Evolutionary conservation across 2,797 vertebrate genomes (phyloP).

Genomic region (Poecile montanus): DNA sequence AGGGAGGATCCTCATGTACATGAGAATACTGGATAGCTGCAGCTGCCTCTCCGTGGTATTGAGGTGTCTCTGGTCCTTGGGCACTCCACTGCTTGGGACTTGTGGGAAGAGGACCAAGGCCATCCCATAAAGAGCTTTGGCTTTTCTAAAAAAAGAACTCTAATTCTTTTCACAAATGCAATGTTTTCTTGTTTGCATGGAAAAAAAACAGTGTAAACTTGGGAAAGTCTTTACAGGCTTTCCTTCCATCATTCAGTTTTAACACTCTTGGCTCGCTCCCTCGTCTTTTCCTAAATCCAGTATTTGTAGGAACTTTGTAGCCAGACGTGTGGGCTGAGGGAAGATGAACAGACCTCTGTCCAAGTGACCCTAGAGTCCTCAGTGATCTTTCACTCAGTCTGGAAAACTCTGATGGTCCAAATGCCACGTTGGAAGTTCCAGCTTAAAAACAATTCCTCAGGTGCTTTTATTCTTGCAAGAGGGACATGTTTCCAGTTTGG

Average conservation of each 20-base stretch:
- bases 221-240: background rate
- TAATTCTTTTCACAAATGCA: background rate
- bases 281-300: background rate
- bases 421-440: background rate
- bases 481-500: background rate
- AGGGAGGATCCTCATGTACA: background rate
- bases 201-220: background rate
- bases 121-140: background rate
- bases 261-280: background rate
- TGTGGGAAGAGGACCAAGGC: background rate
- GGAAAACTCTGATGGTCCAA: background rate
- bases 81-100: background rate
- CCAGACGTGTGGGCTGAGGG: background rate
- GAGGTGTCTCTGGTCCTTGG: background rate
- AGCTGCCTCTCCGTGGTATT: accelerated
- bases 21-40: background rate
- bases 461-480: background rate
- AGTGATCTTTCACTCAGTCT: background rate
- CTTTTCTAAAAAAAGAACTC: background rate
- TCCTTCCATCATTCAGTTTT: accelerated
- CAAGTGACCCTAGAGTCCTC: background rate
- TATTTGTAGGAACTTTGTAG: background rate
- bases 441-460: background rate
- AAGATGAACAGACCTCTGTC: background rate
- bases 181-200: background rate